These are phyloP conservation scores for Acanthurus leucopareius DNA, from an alignment of 2,797 vertebrate species.

Conservation along the genomic window DNA sequence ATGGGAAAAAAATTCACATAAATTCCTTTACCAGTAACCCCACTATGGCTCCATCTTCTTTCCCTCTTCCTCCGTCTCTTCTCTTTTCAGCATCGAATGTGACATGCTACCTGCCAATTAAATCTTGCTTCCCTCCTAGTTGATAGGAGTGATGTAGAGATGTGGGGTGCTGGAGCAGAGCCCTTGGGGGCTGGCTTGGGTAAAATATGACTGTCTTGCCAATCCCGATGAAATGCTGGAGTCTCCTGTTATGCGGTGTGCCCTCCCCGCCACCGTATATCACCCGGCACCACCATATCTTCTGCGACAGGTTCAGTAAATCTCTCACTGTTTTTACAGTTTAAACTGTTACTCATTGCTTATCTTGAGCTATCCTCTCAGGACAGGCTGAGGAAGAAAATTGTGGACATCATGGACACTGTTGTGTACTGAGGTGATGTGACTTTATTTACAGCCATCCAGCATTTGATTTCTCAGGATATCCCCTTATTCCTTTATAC, in stretches of 20 bases:
- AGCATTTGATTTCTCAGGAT: conserved; percentile 19
- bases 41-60: neutral
- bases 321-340: conserved; percentile 76
- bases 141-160: conserved; percentile 79
- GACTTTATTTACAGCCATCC: conserved; percentile 41
- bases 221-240: conserved; percentile 79
- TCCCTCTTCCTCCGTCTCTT: neutral
- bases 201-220: conserved; percentile 81
- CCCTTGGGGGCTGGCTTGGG: conserved; percentile 49
- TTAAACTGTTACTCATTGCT: conserved; percentile 79
- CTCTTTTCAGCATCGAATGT: conserved; percentile 39
- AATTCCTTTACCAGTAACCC: conserved; percentile 3
- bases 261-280: conserved; percentile 68
- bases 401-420: conserved; percentile 36
- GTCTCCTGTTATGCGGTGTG: conserved; percentile 55
- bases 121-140: conserved; percentile 47
- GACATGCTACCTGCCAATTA: conserved; percentile 73
- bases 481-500: neutral
- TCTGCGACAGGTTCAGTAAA: conserved; percentile 75
- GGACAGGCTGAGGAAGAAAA: conserved; percentile 38
- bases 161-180: conserved; percentile 58
- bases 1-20: conserved; percentile 5
- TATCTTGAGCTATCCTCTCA: conserved; percentile 52
- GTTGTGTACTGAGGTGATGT: conserved; percentile 25
- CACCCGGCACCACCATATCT: conserved; percentile 69